Evolutionary conservation across 1,140 invertebrate genomes (phyloP).

Genomic region (Trichonephila inaurata): DNA sequence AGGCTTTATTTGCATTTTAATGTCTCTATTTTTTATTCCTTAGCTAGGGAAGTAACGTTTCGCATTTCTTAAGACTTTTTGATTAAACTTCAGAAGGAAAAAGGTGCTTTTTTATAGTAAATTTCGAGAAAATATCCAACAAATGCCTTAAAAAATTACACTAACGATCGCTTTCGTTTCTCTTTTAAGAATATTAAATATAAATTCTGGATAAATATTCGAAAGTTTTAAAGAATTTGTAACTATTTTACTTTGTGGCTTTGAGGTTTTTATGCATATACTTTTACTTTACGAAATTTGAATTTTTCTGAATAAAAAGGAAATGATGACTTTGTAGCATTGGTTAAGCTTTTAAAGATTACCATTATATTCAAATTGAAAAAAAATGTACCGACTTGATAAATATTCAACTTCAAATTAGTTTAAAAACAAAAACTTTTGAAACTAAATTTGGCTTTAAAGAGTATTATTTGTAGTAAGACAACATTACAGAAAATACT

Average conservation of each 20-base stretch:
- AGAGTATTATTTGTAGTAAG: too few species aligned
- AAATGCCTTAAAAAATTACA: neutral
- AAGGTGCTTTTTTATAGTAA: neutral
- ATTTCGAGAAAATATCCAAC: neutral
- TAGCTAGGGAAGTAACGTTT: neutral
- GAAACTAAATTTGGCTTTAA: too few species aligned
- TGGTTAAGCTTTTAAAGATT: too few species aligned
- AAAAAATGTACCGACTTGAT: too few species aligned
- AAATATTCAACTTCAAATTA: too few species aligned
- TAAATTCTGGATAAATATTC: neutral
- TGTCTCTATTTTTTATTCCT: slow-evolving; percentile 1
- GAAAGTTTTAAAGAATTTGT: neutral
- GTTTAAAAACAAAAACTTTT: too few species aligned
- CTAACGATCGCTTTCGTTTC: neutral
- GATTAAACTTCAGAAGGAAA: slow-evolving; percentile 1
- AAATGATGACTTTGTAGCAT: too few species aligned
- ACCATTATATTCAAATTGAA: too few species aligned
- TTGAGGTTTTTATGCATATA: neutral
- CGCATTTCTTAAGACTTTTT: slow-evolving; percentile 30
- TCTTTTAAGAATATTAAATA: neutral
- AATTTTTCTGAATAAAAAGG: too few species aligned
- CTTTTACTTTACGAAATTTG: neutral
- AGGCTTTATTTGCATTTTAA: slow-evolving; percentile 54
- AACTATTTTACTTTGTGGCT: neutral
- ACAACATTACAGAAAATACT: too few species aligned